phyloP scores from a whole-genome alignment of 2,888 invertebrate genomes.

The Eupithecia tripunctaria region DNA sequence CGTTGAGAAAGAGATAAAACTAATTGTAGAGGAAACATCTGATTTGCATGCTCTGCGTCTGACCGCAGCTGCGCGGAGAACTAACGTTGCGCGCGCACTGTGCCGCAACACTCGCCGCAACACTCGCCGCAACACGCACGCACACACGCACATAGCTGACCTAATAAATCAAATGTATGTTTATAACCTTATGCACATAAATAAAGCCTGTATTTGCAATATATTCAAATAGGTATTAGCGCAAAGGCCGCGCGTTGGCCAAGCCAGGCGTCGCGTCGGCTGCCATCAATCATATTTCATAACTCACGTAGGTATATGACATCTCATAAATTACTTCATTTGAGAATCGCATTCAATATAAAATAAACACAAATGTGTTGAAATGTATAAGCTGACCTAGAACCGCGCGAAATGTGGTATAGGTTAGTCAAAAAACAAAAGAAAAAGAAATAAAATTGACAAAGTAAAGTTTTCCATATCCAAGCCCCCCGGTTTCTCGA shows the following conservation, averaged over 20 bases:
- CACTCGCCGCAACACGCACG: background rate
- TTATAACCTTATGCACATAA: background rate
- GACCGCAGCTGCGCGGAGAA: background rate
- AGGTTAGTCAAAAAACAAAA: too few species aligned
- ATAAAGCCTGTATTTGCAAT: background rate
- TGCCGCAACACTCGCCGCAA: too few species aligned
- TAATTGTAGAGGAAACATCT: background rate
- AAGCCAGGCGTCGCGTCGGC: background rate
- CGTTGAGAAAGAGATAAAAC: background rate
- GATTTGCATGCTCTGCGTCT: background rate
- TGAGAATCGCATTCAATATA: background rate
- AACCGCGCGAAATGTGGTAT: too few species aligned
- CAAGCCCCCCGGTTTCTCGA: too few species aligned
- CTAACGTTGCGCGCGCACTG: background rate
- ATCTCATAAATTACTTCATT: background rate
- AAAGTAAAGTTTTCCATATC: background rate
- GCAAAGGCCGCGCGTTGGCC: slow-evolving; percentile 2
- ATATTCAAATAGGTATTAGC: background rate
- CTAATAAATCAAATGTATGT: background rate
- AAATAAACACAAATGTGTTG: background rate
- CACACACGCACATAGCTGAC: background rate
- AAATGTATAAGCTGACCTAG: background rate
- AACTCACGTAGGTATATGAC: background rate
- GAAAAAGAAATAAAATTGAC: background rate
- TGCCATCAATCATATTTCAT: slow-evolving; percentile 6